Percentiles rank a stretch among this genome's conserved stretches.
These are phyloP conservation scores for Notechis scutatus DNA, from an alignment of 2,113 vertebrate species.

Conservation along the genomic window DNA sequence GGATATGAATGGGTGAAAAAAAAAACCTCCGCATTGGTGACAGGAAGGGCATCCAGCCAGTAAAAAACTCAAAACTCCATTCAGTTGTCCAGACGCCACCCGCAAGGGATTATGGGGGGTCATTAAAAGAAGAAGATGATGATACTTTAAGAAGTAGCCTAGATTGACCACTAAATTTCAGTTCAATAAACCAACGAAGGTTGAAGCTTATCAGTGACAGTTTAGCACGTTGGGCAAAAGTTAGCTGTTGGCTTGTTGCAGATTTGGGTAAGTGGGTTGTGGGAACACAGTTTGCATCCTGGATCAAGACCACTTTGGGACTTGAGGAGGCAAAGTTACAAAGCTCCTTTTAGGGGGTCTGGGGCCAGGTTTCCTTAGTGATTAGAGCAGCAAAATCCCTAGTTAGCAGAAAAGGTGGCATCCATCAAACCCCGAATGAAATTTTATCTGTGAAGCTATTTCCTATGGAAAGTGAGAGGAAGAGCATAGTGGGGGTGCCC, in stretches of 20 bases:
- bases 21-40: too few relatives aligned
- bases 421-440: not conserved
- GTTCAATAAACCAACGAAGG: not conserved
- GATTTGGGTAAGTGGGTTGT: not conserved
- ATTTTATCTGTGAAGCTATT: not conserved
- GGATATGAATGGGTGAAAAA: too few relatives aligned
- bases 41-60: too few relatives aligned
- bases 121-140: too few relatives aligned
- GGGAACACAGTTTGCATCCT: not conserved
- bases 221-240: not conserved
- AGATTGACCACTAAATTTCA: not conserved
- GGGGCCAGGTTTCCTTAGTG: not conserved
- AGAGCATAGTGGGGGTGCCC: not conserved
- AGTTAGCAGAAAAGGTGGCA: not conserved
- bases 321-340: not conserved
- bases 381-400: not conserved
- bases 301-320: not conserved
- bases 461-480: not conserved
- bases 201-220: not conserved
- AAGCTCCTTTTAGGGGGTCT: not conserved
- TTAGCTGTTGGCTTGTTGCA: not conserved
- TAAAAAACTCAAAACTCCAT: too few relatives aligned
- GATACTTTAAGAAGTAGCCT: not conserved
- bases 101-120: too few relatives aligned
- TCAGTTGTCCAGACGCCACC: too few relatives aligned